Conservation (phyloP, 2,113 vertebrate genomes). For the Corydoras maculifer region DNA sequence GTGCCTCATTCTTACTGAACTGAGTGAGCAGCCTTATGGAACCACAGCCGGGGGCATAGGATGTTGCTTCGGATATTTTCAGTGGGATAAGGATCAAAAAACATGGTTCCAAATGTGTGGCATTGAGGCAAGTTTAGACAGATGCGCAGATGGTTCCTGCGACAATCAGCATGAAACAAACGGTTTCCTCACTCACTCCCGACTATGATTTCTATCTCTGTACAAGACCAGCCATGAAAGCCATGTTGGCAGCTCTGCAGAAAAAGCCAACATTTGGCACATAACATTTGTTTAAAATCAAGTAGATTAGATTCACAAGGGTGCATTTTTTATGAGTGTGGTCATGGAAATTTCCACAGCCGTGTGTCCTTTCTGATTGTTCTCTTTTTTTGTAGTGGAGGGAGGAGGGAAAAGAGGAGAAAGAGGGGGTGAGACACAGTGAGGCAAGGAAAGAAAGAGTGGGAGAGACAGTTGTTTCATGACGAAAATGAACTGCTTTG, state of each 20-base stretch:
- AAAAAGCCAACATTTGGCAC: constrained; percentile 43
- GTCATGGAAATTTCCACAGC: constrained; percentile 55
- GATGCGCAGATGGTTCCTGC: constrained; percentile 37
- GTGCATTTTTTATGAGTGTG: constrained; percentile 50
- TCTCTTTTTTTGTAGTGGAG: constrained; percentile 44
- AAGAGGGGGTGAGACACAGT: constrained; percentile 21
- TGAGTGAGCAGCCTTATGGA: constrained; percentile 12
- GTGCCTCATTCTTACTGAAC: constrained; percentile 14
- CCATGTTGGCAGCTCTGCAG: constrained; percentile 37
- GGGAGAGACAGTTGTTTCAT: constrained; percentile 34
- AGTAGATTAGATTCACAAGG: constrained; percentile 44
- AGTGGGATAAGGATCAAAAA: constrained; percentile 32
- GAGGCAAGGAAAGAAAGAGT: constrained; percentile 17
- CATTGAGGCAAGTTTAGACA: constrained; percentile 57
- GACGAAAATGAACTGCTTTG: constrained; percentile 32
- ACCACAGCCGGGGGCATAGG: constrained; percentile 7
- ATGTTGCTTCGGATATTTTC: constrained; percentile 29
- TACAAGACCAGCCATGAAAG: constrained; percentile 33
- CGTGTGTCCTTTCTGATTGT: constrained; percentile 49
- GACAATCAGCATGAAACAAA: constrained; percentile 39
- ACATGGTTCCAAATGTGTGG: constrained; percentile 35
- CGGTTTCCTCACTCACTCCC: constrained; percentile 24
- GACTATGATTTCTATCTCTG: constrained; percentile 37
- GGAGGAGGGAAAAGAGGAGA: constrained; percentile 40
- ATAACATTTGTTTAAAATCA: constrained; percentile 52